These are phyloP conservation scores for Hecatera dysodea DNA, from an alignment of 2,888 invertebrate species.

Conservation along the genomic window DNA sequence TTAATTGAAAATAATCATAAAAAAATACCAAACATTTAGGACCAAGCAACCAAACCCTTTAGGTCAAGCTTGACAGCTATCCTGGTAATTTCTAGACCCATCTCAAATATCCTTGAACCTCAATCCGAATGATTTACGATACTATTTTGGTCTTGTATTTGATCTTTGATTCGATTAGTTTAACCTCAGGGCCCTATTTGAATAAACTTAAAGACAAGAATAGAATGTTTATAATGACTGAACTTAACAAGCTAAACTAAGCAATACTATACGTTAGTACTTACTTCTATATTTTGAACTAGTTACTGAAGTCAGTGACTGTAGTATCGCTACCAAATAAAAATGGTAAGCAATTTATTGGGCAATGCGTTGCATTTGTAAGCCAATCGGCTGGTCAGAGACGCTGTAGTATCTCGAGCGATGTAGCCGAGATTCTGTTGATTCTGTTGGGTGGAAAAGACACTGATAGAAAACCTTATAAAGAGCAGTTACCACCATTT, in stretches of 20 bases:
- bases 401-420: background rate
- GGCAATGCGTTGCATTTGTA: too few species aligned
- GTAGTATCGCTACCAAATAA: too few species aligned
- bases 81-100: conserved; percentile 36
- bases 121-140: conserved; percentile 47
- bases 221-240: background rate
- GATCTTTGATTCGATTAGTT: conserved; percentile 33
- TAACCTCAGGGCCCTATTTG: conserved; percentile 16
- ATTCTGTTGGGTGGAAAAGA: background rate
- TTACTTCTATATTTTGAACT: background rate
- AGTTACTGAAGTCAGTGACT: background rate
- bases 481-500: background rate
- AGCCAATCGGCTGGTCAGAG: too few species aligned
- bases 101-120: conserved; percentile 42
- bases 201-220: conserved; percentile 7
- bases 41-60: conserved; percentile 5
- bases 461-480: background rate
- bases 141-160: conserved; percentile 16
- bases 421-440: background rate
- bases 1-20: background rate
- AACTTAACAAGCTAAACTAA: background rate
- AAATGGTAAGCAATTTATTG: too few species aligned
- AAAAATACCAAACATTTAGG: background rate
- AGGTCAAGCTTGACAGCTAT: conserved; percentile 12
- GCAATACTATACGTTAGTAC: accelerated